A percentile compares a stretch with the other conserved stretches of the same genome.
These are phyloP conservation scores for Willowsia nigromaculata DNA, from an alignment of 2,888 invertebrate species.

Conservation along the genomic window DNA sequence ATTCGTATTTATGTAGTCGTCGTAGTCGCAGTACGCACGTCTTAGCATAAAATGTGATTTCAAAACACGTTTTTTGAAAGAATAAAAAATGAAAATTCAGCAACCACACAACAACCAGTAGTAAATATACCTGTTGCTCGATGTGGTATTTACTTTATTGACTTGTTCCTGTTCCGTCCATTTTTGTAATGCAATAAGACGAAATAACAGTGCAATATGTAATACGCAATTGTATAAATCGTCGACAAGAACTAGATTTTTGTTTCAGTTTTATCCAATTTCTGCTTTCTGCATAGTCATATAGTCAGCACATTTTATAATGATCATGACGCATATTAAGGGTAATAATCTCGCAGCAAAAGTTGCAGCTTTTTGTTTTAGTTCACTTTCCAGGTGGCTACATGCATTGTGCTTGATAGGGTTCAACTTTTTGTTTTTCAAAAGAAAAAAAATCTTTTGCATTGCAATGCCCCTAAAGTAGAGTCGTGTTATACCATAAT, in stretches of 20 bases:
- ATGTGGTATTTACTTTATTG: background rate
- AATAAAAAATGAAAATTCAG: no score
- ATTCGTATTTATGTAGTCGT: no score
- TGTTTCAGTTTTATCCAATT: background rate
- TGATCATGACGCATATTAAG: background rate
- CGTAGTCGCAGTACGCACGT: background rate
- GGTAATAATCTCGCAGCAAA: background rate
- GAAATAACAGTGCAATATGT: background rate
- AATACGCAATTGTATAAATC: background rate
- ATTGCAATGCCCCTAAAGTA: background rate
- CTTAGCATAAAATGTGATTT: background rate
- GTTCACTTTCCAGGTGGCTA: constrained; percentile 28
- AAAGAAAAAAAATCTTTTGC: background rate
- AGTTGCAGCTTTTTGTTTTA: background rate
- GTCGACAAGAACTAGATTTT: constrained; percentile 28
- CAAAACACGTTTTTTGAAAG: background rate
- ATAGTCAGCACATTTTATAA: background rate
- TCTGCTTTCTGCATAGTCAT: constrained; percentile 3
- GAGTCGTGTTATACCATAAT: background rate
- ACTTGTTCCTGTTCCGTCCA: constrained; percentile 18
- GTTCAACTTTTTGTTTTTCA: background rate
- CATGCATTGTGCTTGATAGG: background rate
- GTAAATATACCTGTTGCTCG: background rate
- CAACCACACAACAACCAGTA: background rate
- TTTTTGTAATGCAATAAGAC: background rate